These are phyloP conservation scores for Pempheris klunzingeri DNA, from an alignment of 2,797 vertebrate genomes.

Conservation along the genomic window DNA sequence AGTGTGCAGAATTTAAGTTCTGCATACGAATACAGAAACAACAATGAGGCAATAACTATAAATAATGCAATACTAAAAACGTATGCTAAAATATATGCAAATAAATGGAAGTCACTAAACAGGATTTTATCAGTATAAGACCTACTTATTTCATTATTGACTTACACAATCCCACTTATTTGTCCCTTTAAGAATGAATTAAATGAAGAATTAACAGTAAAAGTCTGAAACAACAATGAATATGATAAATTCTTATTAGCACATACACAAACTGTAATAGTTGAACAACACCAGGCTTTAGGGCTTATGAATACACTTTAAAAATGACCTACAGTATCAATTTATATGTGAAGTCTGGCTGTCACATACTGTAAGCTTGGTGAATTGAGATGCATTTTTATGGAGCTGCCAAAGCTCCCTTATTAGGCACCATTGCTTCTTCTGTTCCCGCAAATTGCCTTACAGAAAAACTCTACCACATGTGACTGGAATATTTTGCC, in stretches of 20 bases:
- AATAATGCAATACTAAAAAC: constrained; percentile 34
- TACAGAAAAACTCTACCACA: constrained; percentile 6
- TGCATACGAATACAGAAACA: constrained; percentile 1
- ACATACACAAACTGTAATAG: constrained; percentile 13
- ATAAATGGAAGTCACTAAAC: constrained; percentile 6
- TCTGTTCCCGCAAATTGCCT: constrained; percentile 39
- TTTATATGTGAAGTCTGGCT: constrained; percentile 54
- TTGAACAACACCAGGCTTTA: constrained; percentile 11
- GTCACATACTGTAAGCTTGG: constrained; percentile 45
- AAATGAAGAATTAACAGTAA: not conserved
- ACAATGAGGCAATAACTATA: constrained; percentile 5
- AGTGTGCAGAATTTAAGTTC: constrained; percentile 13
- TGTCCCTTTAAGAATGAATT: not conserved
- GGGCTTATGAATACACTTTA: constrained; percentile 34
- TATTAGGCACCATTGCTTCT: constrained; percentile 39
- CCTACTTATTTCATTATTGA: constrained; percentile 3
- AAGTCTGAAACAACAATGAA: constrained; percentile 18
- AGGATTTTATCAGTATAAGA: not conserved
- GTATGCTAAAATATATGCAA: not conserved
- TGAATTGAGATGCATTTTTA: constrained; percentile 45
- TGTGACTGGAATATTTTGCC: constrained; percentile 22
- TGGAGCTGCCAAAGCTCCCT: constrained; percentile 27
- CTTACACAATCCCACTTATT: not conserved
- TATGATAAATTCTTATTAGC: constrained; percentile 20
- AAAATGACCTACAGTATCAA: constrained; percentile 44